phyloP scores from a whole-genome alignment of 2,797 vertebrate genomes.

The Argentina silus region DNA sequence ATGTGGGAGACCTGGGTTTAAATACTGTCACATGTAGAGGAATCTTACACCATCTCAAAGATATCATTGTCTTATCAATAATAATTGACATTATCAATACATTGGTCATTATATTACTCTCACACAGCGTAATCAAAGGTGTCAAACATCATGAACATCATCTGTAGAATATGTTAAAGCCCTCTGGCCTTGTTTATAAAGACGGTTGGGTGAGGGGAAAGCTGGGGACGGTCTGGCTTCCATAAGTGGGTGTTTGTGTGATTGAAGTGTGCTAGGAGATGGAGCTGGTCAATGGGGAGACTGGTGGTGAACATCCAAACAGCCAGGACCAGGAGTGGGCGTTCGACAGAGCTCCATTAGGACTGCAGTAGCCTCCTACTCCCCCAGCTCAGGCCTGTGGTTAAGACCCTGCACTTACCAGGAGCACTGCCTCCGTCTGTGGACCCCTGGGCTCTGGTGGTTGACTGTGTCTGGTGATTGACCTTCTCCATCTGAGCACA shows the following conservation, averaged over 20 bases:
- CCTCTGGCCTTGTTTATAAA: too few relatives aligned
- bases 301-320: background rate
- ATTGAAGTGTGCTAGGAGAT: too few relatives aligned
- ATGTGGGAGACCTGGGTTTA: too few relatives aligned
- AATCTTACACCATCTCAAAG: too few relatives aligned
- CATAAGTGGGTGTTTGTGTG: background rate
- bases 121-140: too few relatives aligned
- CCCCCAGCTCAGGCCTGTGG: slow-evolving; percentile 1
- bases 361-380: background rate
- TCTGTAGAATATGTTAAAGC: too few relatives aligned
- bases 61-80: too few relatives aligned
- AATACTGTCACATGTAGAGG: too few relatives aligned
- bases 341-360: background rate
- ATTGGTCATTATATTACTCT: too few relatives aligned
- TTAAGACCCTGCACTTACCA: background rate
- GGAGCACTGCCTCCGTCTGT: background rate
- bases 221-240: background rate
- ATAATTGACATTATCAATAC: too few relatives aligned
- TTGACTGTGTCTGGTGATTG: background rate
- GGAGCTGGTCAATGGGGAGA: background rate
- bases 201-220: background rate
- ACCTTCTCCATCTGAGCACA: background rate
- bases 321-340: background rate
- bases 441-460: background rate
- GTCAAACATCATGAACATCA: too few relatives aligned